A percentile compares a stretch with the other conserved stretches of the same genome.
Conservation (phyloP, 1,140 invertebrate species). For the Melipona quadrifasciata region DNA sequence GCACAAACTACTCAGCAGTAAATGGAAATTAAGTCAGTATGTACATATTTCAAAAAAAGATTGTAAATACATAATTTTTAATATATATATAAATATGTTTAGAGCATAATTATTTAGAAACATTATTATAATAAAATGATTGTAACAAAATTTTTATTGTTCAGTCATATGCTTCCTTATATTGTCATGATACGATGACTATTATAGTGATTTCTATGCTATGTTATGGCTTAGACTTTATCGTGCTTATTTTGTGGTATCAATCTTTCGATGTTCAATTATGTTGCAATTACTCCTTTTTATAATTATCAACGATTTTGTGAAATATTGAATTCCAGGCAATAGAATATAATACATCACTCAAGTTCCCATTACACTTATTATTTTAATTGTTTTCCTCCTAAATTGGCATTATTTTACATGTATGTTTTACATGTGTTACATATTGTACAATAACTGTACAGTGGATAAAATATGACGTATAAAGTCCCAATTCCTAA, state of each 20-base stretch:
- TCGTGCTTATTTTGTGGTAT: slow-evolving; percentile 5
- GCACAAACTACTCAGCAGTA: slow-evolving; percentile 83
- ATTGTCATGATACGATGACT: slow-evolving; percentile 23
- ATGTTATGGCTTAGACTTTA: background rate
- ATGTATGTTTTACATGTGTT: slow-evolving; percentile 75
- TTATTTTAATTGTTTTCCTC: slow-evolving; percentile 68
- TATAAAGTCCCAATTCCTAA: slow-evolving; percentile 72
- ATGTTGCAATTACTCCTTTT: background rate
- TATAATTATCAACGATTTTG: background rate
- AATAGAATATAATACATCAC: slow-evolving; percentile 45
- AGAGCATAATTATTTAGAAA: slow-evolving; percentile 38
- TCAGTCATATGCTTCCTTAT: slow-evolving; percentile 10
- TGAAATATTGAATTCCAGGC: slow-evolving; percentile 31
- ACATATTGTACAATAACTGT: slow-evolving; percentile 77
- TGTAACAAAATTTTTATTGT: slow-evolving; percentile 34
- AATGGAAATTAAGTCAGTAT: slow-evolving; percentile 50
- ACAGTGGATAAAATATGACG: slow-evolving; percentile 71
- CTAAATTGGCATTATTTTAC: slow-evolving; percentile 74
- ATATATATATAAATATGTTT: slow-evolving; percentile 43
- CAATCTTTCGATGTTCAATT: slow-evolving; percentile 18
- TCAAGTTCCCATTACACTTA: slow-evolving; percentile 69
- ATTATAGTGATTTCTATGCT: background rate
- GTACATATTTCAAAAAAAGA: slow-evolving; percentile 45
- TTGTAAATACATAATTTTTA: slow-evolving; percentile 66
- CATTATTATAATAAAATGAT: slow-evolving; percentile 47